Evolutionary conservation across 2,888 invertebrate genomes (phyloP), one percentile per base, ranked within the genome.

Genomic region (Calliopum simillimum): DNA sequence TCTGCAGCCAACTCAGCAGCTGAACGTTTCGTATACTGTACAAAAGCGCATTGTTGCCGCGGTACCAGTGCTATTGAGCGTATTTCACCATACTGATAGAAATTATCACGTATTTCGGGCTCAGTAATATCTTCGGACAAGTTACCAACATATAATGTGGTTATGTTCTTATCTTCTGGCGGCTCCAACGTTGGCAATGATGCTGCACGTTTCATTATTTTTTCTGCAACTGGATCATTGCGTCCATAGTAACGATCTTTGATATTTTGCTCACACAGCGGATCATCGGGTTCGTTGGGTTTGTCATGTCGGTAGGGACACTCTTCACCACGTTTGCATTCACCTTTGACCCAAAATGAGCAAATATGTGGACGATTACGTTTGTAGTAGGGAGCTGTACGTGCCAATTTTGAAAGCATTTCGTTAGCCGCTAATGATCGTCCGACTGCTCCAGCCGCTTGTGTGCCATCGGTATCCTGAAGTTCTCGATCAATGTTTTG

Each of bases 41-140:
- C 94, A 84, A 99, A 99, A 1, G 98, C 97, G 87, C 99, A 99
- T 81, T 95, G 95, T 78, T 99, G 98, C 75, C 96, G 92, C 0
- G 94, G 92, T 11, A 99, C 96, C 78, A 99, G 88, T 12, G 97
- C 97, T 21, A 99, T 90, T 0, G 94, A 94, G 77, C 99, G 91
- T 72, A 99, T 97, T 87, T 99, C 99, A 16, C 99, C 99, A 87
- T 94, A 99, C 84, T 99, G 99, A 86, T 99, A 99, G 86, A 99
- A 99, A 81, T 98, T 95, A 82, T 98, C 97, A 75, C 95, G 92
- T 56, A 99, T 88, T 79, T 98, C 97, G 73, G 95, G 94, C 80
- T 99, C 98, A 0, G 93, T 92, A 44, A 97, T 90, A 73, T 91
- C 90, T 69, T 95, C 96, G 1, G 97, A 96, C 21, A 98, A 87